Evolutionary conservation across 2,113 vertebrate genomes (phyloP).

Genomic region (Galemys pyrenaicus): DNA sequence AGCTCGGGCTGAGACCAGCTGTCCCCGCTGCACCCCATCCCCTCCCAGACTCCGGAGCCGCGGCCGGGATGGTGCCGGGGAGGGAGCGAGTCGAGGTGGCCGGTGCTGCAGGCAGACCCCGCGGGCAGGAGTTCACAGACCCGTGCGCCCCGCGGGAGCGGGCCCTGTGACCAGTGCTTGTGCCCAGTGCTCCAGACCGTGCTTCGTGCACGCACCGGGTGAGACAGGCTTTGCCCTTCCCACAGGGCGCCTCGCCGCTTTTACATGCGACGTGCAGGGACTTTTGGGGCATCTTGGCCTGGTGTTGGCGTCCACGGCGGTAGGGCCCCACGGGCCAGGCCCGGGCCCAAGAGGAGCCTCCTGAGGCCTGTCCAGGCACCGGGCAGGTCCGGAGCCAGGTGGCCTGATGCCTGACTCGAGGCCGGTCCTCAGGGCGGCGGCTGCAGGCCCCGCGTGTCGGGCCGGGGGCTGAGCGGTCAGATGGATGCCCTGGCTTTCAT

Average conservation of each 20-base stretch:
- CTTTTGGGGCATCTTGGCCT: not conserved
- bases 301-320: not conserved
- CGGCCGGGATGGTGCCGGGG: not conserved
- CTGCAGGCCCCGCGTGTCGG: fast-evolving
- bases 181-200: slow-evolving; percentile 4
- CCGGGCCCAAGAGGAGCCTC: not conserved
- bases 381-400: not conserved
- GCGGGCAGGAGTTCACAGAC: too few relatives aligned
- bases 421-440: not conserved
- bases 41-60: not conserved
- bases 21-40: not conserved
- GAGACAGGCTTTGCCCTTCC: not conserved
- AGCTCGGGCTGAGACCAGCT: not conserved
- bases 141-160: too few relatives aligned
- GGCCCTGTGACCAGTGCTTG: not conserved
- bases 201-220: not conserved
- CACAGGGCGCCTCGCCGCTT: not conserved
- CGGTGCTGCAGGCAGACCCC: not conserved
- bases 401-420: not conserved
- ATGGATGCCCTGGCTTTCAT: not conserved
- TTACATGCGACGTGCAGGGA: not conserved
- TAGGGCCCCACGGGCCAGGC: not conserved
- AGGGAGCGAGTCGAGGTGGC: not conserved
- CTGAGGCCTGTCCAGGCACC: not conserved
- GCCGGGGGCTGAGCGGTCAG: fast-evolving